A percentile compares a stretch with the other conserved stretches of the same genome.
Conservation (phyloP, 2,888 invertebrate genomes). For the Drosophila meridiana region DNA sequence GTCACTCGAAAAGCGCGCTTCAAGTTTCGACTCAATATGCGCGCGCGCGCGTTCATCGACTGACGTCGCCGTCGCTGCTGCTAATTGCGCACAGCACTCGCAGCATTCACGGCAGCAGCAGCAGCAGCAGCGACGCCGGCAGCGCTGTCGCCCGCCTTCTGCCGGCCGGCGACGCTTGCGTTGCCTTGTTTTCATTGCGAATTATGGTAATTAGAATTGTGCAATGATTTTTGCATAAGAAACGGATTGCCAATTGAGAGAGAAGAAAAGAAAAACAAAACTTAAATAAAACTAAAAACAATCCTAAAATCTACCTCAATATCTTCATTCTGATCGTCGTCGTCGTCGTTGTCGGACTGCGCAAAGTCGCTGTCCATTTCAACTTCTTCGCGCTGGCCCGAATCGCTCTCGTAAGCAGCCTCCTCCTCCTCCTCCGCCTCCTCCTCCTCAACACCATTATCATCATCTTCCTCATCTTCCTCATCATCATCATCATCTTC, state of each 20-base stretch:
- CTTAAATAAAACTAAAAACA: not conserved
- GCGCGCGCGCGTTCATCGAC: slow-evolving; percentile 59
- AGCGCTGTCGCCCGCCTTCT: slow-evolving; percentile 7
- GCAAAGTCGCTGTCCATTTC: slow-evolving; percentile 90
- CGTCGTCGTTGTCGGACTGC: slow-evolving; percentile 87
- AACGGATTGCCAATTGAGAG: slow-evolving; percentile 20
- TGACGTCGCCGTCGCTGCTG: slow-evolving; percentile 10
- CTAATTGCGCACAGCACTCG: no score
- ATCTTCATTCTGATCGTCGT: slow-evolving; percentile 90
- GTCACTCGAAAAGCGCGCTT: slow-evolving; percentile 21
- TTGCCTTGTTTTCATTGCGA: slow-evolving; percentile 42
- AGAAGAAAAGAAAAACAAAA: no score
- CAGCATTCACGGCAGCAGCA: not conserved
- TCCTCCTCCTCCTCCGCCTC: slow-evolving; percentile 82
- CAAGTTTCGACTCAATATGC: slow-evolving; percentile 27
- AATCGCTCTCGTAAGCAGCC: slow-evolving; percentile 86
- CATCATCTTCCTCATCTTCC: slow-evolving; percentile 59
- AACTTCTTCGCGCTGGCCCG: slow-evolving; percentile 88
- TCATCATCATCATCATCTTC: slow-evolving; percentile 84
- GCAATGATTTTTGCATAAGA: slow-evolving; percentile 37
- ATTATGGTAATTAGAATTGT: slow-evolving; percentile 50
- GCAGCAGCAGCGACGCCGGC: not conserved
- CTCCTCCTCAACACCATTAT: slow-evolving; percentile 55
- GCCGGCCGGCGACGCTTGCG: slow-evolving; percentile 18
- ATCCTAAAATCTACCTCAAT: slow-evolving; percentile 89